These are phyloP conservation scores for Rhagoletis zephyria DNA, from an alignment of 1,140 invertebrate genomes.

Conservation along the genomic window DNA sequence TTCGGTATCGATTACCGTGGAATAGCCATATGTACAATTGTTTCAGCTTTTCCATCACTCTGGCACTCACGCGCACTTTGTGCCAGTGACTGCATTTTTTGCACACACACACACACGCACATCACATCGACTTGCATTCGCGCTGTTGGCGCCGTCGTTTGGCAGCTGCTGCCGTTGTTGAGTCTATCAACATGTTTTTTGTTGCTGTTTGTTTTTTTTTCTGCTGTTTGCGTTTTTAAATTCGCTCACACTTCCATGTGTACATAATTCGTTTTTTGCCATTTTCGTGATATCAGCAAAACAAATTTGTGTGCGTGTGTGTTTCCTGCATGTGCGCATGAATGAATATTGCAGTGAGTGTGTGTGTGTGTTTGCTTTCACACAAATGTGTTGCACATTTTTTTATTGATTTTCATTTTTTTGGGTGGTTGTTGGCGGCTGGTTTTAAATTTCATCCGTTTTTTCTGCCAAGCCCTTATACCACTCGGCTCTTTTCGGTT, in stretches of 20 bases:
- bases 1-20: too few relatives aligned
- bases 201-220: slow-evolving; percentile 31
- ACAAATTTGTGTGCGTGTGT: background rate
- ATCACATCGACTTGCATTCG: background rate
- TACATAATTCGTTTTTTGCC: slow-evolving; percentile 29
- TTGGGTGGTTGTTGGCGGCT: background rate
- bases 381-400: background rate
- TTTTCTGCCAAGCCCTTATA: background rate
- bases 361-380: background rate
- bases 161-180: slow-evolving; percentile 40
- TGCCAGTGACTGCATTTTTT: background rate
- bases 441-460: slow-evolving; percentile 20
- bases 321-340: slow-evolving; percentile 30
- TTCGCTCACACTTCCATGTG: slow-evolving; percentile 28
- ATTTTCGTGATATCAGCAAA: slow-evolving; percentile 24
- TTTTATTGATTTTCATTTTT: slow-evolving; percentile 34
- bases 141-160: slow-evolving; percentile 27
- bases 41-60: background rate
- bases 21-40: background rate
- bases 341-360: background rate
- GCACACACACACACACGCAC: background rate
- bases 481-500: background rate
- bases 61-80: background rate
- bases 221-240: slow-evolving; percentile 29
- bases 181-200: slow-evolving; percentile 17